Evolutionary conservation across 2,888 invertebrate genomes (phyloP), one percentile per base, ranked within the genome.

Genomic region (Dicranocentrus wangi): DNA sequence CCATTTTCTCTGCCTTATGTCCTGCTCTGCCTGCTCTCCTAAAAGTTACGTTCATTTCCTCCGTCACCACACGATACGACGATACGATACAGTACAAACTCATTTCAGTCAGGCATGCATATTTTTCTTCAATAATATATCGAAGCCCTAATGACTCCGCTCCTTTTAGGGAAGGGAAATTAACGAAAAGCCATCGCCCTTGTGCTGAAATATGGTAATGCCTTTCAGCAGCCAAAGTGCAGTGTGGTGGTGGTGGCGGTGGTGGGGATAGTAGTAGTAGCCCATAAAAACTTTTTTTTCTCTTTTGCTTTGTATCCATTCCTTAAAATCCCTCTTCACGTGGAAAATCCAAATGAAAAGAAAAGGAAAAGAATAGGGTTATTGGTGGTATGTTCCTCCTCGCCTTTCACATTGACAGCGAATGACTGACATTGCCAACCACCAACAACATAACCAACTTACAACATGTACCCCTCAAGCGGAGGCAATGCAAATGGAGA

Each of bases 171-270:
- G 77, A 77, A 69, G 51, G 77, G 69, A 77, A 77, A 77, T 77
- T 77, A 77, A 77, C 77, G 77, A 77, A 77, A 77, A 77, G 77
- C 77, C 77, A 77, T 77, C 77, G 77, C 77, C 77, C 77, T 77
- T 65, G 65, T 42, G 55, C 75, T 66, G 75, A 75, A 75, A 66
- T 75, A 68, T 75, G 75, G 75, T 75, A 65, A 75, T 75, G 75
- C 66, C 66, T 75, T 66, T 75, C 75, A 75, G 75, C 75, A 65
- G 51, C 75, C 73, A 58, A 65, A 65, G 73, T 73, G 63, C 75
- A 75, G 51, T n/a, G n/a, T 73, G 61, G 42, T 58, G 28, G 42
- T 53, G 55, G 19, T 42, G n/a, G n/a, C n/a, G n/a, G n/a, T 73
- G 61, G 42, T 58, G 28, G 42, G 32, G 55, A 13, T n/a, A n/a